Base-by-base conservation (phyloP, 2,113 vertebrate genomes). In the Hepsetus odoe region DNA sequence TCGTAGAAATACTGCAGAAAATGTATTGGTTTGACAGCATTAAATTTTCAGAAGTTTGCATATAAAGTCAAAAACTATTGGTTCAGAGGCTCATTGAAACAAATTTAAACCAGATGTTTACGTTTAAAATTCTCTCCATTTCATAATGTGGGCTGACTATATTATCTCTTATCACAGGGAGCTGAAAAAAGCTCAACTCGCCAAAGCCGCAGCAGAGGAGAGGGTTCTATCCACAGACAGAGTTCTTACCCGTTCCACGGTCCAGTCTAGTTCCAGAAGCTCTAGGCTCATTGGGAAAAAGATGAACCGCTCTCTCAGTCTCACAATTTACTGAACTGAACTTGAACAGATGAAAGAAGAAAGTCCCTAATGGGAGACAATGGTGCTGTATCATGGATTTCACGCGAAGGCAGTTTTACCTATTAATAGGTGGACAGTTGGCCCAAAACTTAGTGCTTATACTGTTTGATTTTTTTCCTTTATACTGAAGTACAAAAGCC, bases 131-230 rank as follows among this genome's bases (percentile, higher is more conserved):
- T 61, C 4, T 44, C n/a, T 65, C 3, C 28, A 32, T 56, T 13
- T 33, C n/a, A 53, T 38, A 18, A 49, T 49, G 18, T n/a, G 3
- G 56, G 11, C 16, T 40, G 5, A 12, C 5, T 11, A 76, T 85
- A 35, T 74, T 33, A 70, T 2, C 12, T 44, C 13, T 14, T 14
- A 14, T 80, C 64, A 32, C 84, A 99, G 97, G 86, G 98, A 99
- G 88, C 93, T 99, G 77, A 98, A 99, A 90, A 98, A 98, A 89
- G 98, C 97, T 14, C 98, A 99, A 90, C 85, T 95, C 92, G 98
- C 98, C 3, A 94, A 98, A 88, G 96, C 95, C 0, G 97, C 94
- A 28, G 96, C 96, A 0, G 96, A 98, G 86, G 96, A 98, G 87
- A 92, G 95, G 80, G 96, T 95, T 7, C 87, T 97, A 71, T 93